Evolutionary conservation across 2,797 vertebrate genomes (phyloP).

Genomic region (Ciconia nigra): DNA sequence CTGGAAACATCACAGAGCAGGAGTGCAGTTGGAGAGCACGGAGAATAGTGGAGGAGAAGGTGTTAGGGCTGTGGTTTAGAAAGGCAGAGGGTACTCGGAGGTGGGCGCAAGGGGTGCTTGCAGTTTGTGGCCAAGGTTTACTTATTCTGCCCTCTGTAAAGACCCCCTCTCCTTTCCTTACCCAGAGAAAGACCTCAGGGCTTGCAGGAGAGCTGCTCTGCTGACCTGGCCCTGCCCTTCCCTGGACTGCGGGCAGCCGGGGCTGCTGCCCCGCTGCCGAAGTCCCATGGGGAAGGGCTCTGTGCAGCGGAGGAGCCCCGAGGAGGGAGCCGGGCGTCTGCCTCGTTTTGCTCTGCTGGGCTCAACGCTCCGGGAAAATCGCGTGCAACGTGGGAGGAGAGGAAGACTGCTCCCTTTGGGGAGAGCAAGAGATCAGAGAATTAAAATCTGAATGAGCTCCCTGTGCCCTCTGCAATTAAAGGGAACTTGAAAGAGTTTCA

Average conservation of each 20-base stretch:
- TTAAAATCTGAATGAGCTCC: background rate
- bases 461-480: constrained; percentile 51
- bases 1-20: background rate
- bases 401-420: background rate
- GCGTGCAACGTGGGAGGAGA: background rate
- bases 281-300: rapidly evolving
- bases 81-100: background rate
- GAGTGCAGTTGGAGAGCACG: background rate
- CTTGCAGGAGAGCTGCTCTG: background rate
- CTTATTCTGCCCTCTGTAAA: background rate
- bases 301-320: rapidly evolving
- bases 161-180: background rate
- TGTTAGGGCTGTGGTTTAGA: background rate
- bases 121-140: background rate
- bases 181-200: background rate
- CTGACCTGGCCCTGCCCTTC: background rate
- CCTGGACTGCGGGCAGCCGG: rapidly evolving
- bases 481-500: constrained; percentile 43
- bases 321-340: rapidly evolving
- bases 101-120: background rate
- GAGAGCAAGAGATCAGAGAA: constrained; percentile 7
- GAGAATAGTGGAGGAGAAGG: background rate
- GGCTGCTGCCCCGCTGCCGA: background rate
- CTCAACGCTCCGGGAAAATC: rapidly evolving
- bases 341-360: rapidly evolving